Conservation (phyloP, 2,888 invertebrate species). For the Caenorhabditis macrosperma region DNA sequence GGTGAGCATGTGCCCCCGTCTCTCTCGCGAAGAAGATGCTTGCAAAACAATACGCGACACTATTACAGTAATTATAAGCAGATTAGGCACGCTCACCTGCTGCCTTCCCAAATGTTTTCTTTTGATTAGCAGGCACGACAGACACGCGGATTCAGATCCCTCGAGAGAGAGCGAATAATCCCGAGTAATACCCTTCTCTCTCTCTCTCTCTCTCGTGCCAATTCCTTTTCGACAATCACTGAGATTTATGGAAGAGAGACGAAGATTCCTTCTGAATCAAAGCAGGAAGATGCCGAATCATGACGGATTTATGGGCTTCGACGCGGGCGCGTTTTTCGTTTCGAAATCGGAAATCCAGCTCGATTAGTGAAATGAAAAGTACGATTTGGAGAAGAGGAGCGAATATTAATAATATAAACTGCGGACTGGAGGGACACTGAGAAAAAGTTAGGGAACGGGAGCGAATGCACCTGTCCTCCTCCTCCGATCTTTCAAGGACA, state of each 20-base stretch:
- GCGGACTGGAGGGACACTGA: not conserved
- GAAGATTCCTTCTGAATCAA: constrained; percentile 1
- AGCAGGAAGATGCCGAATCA: constrained; percentile 31
- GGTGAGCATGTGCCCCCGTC: not conserved
- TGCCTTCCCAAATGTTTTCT: constrained; percentile 50
- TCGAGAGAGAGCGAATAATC: constrained; percentile 7
- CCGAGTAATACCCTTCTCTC: constrained; percentile 3
- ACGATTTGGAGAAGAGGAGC: not conserved
- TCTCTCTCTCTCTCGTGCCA: not conserved
- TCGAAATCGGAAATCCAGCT: constrained; percentile 11
- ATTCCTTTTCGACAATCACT: constrained; percentile 8
- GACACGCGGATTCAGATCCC: not conserved
- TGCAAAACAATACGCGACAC: constrained; percentile 33
- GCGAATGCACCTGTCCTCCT: not conserved
- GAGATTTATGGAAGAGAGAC: constrained; percentile 5
- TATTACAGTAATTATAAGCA: constrained; percentile 53
- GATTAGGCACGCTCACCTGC: constrained; percentile 54
- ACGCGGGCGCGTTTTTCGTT: not conserved
- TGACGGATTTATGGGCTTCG: constrained; percentile 53
- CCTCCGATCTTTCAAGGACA: constrained; percentile 23
- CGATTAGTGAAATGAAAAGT: constrained; percentile 30
- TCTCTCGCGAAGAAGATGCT: not conserved
- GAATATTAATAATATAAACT: not conserved
- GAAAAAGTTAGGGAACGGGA: not conserved
- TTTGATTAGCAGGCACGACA: constrained; percentile 45